Percentiles rank a stretch among this genome's conserved stretches.
These are phyloP conservation scores for Bubalus kerabau DNA, from an alignment of 2,113 vertebrate genomes.

Conservation along the genomic window DNA sequence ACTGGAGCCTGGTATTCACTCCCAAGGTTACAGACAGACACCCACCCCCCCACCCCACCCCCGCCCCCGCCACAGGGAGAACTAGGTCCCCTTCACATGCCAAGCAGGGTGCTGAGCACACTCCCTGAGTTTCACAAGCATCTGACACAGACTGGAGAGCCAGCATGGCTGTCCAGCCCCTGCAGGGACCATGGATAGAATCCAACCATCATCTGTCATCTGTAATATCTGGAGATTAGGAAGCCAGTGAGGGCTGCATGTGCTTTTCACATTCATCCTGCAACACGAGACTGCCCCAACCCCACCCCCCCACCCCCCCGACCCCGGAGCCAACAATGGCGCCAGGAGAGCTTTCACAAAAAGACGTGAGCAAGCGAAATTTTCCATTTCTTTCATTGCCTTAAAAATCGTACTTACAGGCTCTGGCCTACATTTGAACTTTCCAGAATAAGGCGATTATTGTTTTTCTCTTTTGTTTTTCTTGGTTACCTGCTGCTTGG, in stretches of 20 bases:
- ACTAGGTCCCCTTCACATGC: neutral
- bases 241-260: neutral
- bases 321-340: neutral
- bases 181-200: neutral
- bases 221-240: neutral
- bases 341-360: neutral
- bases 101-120: neutral
- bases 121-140: neutral
- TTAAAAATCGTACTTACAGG: neutral
- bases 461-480: slow-evolving; percentile 26
- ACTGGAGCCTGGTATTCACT: neutral
- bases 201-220: neutral
- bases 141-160: neutral
- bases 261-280: neutral
- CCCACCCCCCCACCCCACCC: fast-evolving
- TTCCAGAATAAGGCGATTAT: slow-evolving; percentile 6
- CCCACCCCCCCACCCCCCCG: neutral
- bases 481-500: slow-evolving; percentile 21
- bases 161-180: neutral
- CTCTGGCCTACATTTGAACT: slow-evolving; percentile 25
- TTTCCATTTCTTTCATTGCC: neutral
- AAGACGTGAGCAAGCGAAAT: neutral
- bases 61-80: no score
- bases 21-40: neutral
- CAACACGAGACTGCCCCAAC: neutral